A percentile compares a stretch with the other conserved stretches of the same genome.
Conservation (phyloP, 1,140 invertebrate species). For the Hormaphis cornu region DNA sequence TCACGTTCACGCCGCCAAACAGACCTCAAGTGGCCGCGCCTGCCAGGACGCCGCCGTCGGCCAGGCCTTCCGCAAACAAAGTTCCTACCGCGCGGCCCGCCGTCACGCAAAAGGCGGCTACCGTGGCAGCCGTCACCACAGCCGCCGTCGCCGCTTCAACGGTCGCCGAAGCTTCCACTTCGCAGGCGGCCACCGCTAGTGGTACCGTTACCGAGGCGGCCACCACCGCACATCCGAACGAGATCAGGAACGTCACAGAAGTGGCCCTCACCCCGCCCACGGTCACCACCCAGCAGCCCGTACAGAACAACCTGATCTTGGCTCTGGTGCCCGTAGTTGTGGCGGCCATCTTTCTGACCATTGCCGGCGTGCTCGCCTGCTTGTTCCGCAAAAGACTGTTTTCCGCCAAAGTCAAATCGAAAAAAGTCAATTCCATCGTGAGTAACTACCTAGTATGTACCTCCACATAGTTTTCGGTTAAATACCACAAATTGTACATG, state of each 20-base stretch:
- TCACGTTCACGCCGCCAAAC: slow-evolving; percentile 26
- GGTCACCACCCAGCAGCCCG: slow-evolving; percentile 15
- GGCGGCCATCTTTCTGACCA: slow-evolving; percentile 44
- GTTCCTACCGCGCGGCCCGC: not conserved
- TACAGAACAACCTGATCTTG: slow-evolving; percentile 44
- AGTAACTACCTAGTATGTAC: no score
- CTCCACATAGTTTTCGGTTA: no score
- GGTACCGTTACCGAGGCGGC: not conserved
- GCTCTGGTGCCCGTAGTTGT: slow-evolving; percentile 53
- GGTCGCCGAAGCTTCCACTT: not conserved
- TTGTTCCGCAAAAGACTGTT: slow-evolving; percentile 51
- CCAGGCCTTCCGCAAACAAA: not conserved
- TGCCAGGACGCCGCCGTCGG: not conserved
- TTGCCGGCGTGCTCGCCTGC: slow-evolving; percentile 45
- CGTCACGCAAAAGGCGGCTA: not conserved
- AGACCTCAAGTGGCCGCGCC: slow-evolving; percentile 19
- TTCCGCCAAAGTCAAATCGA: slow-evolving; percentile 45
- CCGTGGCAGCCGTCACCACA: not conserved
- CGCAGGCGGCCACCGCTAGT: not conserved
- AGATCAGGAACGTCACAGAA: not conserved
- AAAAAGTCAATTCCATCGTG: slow-evolving; percentile 50
- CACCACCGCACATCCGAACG: not conserved
- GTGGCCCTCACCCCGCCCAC: slow-evolving; percentile 33
- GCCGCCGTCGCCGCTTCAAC: not conserved
- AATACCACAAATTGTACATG: no score